Conservation (phyloP, 2,113 vertebrate species). For the Protobothrops mucrosquamatus region DNA sequence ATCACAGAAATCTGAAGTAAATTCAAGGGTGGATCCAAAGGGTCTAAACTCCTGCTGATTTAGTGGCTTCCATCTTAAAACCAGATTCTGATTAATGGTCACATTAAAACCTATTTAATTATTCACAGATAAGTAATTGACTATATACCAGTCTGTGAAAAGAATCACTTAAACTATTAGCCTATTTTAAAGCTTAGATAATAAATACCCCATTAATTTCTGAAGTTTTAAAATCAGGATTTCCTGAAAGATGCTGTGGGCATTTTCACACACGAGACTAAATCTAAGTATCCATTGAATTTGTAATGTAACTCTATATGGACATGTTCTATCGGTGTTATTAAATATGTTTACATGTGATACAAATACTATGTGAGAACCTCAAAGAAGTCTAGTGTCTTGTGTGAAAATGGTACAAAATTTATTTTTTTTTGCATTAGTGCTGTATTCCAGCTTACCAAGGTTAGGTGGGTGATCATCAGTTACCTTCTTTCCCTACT, state of each 20-base stretch:
- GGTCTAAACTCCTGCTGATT: slow-evolving; percentile 42
- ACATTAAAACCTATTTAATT: slow-evolving; percentile 3
- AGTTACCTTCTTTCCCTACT: neutral
- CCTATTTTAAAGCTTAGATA: slow-evolving; percentile 20
- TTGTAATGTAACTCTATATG: neutral
- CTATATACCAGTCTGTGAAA: slow-evolving; percentile 10
- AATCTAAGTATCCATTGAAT: neutral
- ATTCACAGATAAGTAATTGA: neutral
- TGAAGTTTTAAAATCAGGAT: slow-evolving; percentile 21
- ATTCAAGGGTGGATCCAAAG: slow-evolving; percentile 47
- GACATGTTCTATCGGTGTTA: neutral
- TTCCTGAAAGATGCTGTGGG: neutral
- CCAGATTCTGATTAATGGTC: neutral
- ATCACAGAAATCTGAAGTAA: slow-evolving; percentile 60
- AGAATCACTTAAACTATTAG: slow-evolving; percentile 12
- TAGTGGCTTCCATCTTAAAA: slow-evolving; percentile 21
- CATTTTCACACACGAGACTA: slow-evolving; percentile 15
- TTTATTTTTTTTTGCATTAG: neutral
- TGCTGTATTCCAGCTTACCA: neutral
- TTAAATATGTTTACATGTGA: neutral
- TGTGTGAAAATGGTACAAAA: slow-evolving; percentile 19
- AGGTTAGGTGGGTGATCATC: neutral
- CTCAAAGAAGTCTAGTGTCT: neutral
- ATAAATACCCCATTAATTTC: slow-evolving; percentile 11
- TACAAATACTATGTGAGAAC: neutral